Percentiles rank a stretch among this genome's conserved stretches.
Evolutionary conservation across 2,113 vertebrate species (phyloP).

Genomic region (Phrynosoma platyrhinos): DNA sequence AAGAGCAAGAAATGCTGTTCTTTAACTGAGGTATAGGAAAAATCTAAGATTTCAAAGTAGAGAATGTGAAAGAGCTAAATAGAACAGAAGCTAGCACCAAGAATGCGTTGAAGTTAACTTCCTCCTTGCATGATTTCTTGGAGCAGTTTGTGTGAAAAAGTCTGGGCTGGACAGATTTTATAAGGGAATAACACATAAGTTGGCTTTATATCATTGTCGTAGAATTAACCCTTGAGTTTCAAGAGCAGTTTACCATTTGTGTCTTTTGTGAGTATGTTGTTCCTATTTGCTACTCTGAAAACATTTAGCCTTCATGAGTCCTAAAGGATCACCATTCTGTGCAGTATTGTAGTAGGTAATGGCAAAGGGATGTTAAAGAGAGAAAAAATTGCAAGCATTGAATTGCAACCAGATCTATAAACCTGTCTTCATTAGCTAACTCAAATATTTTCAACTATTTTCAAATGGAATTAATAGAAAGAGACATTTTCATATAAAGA

Average conservation of each 20-base stretch:
- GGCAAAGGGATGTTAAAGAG: background rate
- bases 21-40: background rate
- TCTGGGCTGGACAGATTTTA: background rate
- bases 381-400: conserved; percentile 48
- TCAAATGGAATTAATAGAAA: conserved; percentile 67
- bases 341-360: conserved; percentile 60
- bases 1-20: background rate
- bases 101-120: background rate
- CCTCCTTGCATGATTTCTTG: background rate
- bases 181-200: background rate
- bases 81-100: background rate
- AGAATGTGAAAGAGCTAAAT: background rate
- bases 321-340: background rate
- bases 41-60: background rate
- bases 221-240: background rate
- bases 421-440: conserved; percentile 64
- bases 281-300: background rate
- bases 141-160: background rate
- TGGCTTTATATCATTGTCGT: background rate
- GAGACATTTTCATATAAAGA: conserved; percentile 22
- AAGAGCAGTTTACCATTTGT: background rate
- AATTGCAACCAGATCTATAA: conserved; percentile 67
- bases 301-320: background rate
- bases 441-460: conserved; percentile 49
- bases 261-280: background rate